phyloP scores from a whole-genome alignment of 2,797 vertebrate genomes.

The Prionace glauca region DNA sequence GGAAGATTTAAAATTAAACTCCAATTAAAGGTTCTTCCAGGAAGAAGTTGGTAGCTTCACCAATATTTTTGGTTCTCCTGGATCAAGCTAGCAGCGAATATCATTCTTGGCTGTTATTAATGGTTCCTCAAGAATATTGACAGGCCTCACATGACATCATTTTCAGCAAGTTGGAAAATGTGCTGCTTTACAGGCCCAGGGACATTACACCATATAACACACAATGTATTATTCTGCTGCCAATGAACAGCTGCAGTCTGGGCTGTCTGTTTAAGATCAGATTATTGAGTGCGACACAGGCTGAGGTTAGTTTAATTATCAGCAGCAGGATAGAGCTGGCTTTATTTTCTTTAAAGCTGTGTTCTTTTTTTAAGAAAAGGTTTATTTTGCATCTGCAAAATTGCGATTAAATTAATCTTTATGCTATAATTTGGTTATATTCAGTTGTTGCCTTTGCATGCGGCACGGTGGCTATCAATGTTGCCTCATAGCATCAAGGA shows the following conservation, averaged over 20 bases:
- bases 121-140: background rate
- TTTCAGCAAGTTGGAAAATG: background rate
- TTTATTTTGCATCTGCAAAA: background rate
- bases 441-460: background rate
- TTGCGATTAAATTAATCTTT: background rate
- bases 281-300: background rate
- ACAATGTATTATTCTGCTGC: background rate
- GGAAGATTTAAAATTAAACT: background rate
- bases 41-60: background rate
- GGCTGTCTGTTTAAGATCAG: background rate
- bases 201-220: background rate
- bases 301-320: background rate
- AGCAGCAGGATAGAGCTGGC: background rate
- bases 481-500: too few relatives aligned
- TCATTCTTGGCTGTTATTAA: background rate
- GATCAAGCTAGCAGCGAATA: background rate
- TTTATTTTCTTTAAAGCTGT: background rate
- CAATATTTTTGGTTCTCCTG: background rate
- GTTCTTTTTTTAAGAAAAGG: background rate
- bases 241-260: background rate
- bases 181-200: background rate
- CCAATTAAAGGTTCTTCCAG: background rate
- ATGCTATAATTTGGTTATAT: background rate
- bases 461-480: too few relatives aligned
- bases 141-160: background rate